These are phyloP conservation scores for Phrynocephalus vlangalii DNA, from an alignment of 2,797 vertebrate species.

Conservation along the genomic window DNA sequence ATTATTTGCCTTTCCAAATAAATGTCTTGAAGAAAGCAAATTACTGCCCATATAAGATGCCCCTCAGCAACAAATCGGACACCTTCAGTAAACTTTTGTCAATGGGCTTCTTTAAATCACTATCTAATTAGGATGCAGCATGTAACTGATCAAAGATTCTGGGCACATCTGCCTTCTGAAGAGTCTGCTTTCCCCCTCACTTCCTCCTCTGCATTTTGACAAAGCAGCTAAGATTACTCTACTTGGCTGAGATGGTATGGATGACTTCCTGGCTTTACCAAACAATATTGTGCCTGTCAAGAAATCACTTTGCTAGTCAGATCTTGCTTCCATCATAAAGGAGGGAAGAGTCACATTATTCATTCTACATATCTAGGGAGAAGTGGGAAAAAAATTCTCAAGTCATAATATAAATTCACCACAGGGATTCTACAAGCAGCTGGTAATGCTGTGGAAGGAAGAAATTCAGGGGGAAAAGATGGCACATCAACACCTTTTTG, in stretches of 20 bases:
- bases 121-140: constrained; percentile 16
- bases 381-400: not conserved
- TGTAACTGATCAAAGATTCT: constrained; percentile 25
- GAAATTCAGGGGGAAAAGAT: not conserved
- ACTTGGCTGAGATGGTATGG: not conserved
- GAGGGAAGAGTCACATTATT: not conserved
- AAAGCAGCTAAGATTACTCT: not conserved
- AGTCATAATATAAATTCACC: not conserved
- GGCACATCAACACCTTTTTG: not conserved
- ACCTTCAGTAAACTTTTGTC: constrained; percentile 41
- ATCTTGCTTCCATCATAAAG: constrained; percentile 1
- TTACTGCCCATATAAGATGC: not conserved
- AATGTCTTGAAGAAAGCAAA: not conserved
- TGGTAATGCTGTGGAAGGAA: constrained; percentile 1
- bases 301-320: constrained; percentile 3
- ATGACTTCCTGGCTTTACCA: constrained; percentile 35
- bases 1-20: constrained; percentile 23
- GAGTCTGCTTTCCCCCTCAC: constrained; percentile 18
- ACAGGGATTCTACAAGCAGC: not conserved
- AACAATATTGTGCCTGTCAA: constrained; percentile 18
- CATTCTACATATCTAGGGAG: not conserved
- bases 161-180: constrained; percentile 21
- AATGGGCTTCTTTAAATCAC: constrained; percentile 31
- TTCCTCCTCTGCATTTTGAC: constrained; percentile 35
- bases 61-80: constrained; percentile 31